Conservation (phyloP, 2,797 vertebrate genomes). For the Crax fasciolata region DNA sequence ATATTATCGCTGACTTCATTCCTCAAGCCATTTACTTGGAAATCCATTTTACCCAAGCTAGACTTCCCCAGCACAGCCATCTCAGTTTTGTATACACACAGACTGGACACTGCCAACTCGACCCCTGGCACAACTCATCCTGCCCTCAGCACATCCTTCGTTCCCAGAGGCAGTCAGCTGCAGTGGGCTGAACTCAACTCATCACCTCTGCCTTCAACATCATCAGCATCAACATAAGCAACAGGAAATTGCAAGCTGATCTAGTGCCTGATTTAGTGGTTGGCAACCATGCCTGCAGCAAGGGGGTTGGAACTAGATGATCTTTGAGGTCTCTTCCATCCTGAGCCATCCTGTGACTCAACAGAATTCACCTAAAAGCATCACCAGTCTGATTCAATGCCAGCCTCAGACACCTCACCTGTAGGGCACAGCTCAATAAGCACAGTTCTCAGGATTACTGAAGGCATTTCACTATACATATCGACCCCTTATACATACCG, state of each 20-base stretch:
- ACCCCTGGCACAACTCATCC: not conserved
- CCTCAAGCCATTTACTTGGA: not conserved
- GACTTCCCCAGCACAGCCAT: not conserved
- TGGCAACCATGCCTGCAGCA: too few relatives aligned
- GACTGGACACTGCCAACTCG: not conserved
- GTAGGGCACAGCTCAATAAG: not conserved
- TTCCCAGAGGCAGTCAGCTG: not conserved
- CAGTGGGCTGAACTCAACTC: not conserved
- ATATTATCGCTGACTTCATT: not conserved
- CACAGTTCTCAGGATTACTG: not conserved
- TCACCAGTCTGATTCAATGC: not conserved
- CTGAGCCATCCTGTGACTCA: too few relatives aligned
- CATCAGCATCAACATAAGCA: not conserved
- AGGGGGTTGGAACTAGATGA: too few relatives aligned
- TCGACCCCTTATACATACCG: too few relatives aligned
- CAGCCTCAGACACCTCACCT: not conserved
- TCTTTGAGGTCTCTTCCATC: too few relatives aligned
- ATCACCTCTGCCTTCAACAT: not conserved
- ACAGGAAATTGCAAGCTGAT: not conserved
- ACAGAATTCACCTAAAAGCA: too few relatives aligned
- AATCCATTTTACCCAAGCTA: not conserved
- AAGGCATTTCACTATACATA: rapidly evolving
- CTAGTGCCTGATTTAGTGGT: too few relatives aligned
- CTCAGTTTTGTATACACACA: not conserved
- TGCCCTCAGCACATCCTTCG: not conserved